These are phyloP conservation scores for Umimayanthus kanabou DNA, from an alignment of 92 coral and sea anemone species.

Conservation along the genomic window DNA sequence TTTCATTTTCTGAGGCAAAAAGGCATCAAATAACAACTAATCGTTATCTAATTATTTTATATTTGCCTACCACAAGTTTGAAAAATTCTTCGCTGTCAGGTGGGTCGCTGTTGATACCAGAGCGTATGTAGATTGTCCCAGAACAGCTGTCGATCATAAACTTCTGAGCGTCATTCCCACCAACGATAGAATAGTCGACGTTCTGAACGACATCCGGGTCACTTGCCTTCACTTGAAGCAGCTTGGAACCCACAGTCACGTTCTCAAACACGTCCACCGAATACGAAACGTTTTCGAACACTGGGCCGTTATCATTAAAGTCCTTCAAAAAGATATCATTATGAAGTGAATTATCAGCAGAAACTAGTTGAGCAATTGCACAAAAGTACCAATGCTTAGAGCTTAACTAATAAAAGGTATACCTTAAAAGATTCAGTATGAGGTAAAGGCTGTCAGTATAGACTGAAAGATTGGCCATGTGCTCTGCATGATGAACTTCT, in stretches of 20 bases:
- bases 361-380: too few species aligned
- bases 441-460: too few species aligned
- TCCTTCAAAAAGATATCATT: constrained; percentile 39
- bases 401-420: too few species aligned
- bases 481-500: not conserved
- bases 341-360: not conserved
- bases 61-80: constrained; percentile 26
- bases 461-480: too few species aligned
- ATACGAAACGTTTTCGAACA: constrained; percentile 56
- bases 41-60: not conserved
- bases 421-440: too few species aligned
- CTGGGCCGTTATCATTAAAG: constrained; percentile 78
- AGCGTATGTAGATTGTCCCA: constrained; percentile 30
- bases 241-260: constrained; percentile 59
- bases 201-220: constrained; percentile 75
- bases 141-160: constrained; percentile 31
- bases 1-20: too few species aligned
- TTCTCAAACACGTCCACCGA: constrained; percentile 63
- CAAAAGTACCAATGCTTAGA: too few species aligned
- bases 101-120: constrained; percentile 15
- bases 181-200: constrained; percentile 11
- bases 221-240: constrained; percentile 74
- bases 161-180: constrained; percentile 20
- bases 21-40: too few species aligned
- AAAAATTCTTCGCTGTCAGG: not conserved